Evolutionary conservation across 2,113 vertebrate genomes (phyloP).

Genomic region (Rhipidura dahli): DNA sequence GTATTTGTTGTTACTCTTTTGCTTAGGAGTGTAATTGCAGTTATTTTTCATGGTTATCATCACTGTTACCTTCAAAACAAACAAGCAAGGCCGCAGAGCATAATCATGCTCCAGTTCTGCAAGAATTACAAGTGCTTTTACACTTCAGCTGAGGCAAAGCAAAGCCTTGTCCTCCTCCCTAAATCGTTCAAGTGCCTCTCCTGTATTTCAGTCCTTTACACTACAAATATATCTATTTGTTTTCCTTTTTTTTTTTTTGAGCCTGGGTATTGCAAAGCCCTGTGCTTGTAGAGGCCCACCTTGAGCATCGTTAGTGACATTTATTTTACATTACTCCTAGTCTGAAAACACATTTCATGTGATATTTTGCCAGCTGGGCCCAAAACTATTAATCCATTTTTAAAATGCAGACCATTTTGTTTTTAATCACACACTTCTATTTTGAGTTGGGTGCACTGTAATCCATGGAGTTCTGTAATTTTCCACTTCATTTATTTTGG

Average conservation of each 20-base stretch:
- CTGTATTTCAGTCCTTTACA: not conserved
- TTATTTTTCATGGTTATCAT: not conserved
- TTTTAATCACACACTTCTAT: conserved; percentile 59
- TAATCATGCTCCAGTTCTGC: not conserved
- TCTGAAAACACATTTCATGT: not conserved
- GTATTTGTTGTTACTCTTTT: not conserved
- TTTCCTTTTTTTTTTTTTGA: not conserved
- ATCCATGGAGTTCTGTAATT: conserved; percentile 59
- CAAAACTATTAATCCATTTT: conserved; percentile 41
- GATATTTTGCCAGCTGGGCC: conserved; percentile 13
- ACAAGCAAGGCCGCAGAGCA: not conserved
- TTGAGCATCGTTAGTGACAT: not conserved
- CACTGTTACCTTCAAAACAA: not conserved
- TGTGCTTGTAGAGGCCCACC: not conserved
- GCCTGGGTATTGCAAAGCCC: not conserved
- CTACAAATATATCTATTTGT: not conserved
- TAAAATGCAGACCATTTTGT: conserved; percentile 7
- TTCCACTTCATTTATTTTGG: conserved; percentile 55
- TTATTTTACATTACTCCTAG: not conserved
- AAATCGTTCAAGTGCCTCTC: not conserved
- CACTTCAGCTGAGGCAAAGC: not conserved
- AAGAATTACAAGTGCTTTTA: not conserved
- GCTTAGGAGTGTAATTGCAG: not conserved
- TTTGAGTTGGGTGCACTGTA: conserved; percentile 58
- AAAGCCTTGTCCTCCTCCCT: not conserved